These are phyloP conservation scores for Agrochola circellaris DNA, from an alignment of 2,888 invertebrate genomes.

Conservation along the genomic window DNA sequence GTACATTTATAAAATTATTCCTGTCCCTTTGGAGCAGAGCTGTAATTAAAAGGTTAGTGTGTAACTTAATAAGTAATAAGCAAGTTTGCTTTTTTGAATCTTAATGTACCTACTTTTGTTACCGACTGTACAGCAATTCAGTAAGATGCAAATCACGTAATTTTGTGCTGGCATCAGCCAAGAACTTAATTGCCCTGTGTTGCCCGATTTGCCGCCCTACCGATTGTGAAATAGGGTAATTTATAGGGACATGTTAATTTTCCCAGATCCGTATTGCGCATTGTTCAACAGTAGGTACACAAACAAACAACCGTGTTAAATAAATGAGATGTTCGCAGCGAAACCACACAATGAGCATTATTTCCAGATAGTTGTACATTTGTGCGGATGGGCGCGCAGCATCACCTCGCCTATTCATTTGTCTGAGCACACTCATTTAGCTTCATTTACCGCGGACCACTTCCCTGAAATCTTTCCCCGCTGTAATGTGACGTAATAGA, in stretches of 20 bases:
- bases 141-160: constrained; percentile 51
- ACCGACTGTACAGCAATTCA: constrained; percentile 1
- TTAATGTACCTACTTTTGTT: neutral
- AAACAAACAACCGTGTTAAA: constrained; percentile 33
- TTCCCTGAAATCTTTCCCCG: constrained; percentile 59
- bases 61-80: neutral
- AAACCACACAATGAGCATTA: constrained; percentile 52
- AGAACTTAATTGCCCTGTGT: constrained; percentile 53
- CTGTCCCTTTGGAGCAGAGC: neutral
- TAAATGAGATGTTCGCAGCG: constrained; percentile 51
- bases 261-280: constrained; percentile 26
- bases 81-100: neutral
- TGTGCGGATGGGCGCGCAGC: constrained; percentile 36
- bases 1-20: neutral
- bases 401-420: constrained; percentile 65
- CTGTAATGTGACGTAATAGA: constrained; percentile 46
- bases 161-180: constrained; percentile 20
- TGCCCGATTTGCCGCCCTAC: constrained; percentile 49
- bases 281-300: constrained; percentile 36
- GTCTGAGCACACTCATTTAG: constrained; percentile 68
- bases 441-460: constrained; percentile 65
- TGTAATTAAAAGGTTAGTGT: neutral
- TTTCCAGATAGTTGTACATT: constrained; percentile 53
- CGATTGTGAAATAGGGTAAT: constrained; percentile 50
- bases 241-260: constrained; percentile 54